phyloP scores from a whole-genome alignment of 2,888 invertebrate species.

The Perizoma affinitatum region DNA sequence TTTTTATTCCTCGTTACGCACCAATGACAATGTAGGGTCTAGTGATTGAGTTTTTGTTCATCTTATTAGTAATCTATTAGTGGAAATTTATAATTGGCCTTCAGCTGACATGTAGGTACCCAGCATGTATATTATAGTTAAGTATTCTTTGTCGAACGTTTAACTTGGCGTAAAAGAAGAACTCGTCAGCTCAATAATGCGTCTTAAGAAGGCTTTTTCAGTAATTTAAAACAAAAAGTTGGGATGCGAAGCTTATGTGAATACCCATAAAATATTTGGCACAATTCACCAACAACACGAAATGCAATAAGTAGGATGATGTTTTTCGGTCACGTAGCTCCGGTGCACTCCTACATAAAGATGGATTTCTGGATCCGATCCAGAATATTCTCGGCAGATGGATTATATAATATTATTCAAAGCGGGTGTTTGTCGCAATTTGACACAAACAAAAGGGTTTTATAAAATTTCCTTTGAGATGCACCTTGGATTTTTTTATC shows the following conservation, averaged over 20 bases:
- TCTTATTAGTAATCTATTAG: too few relatives aligned
- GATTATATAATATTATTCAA: constrained; percentile 59
- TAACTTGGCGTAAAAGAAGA: too few relatives aligned
- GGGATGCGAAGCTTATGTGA: constrained; percentile 1
- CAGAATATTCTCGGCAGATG: constrained; percentile 43
- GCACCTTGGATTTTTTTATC: constrained; percentile 21
- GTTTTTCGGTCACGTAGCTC: constrained; percentile 47
- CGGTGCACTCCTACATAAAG: constrained; percentile 44
- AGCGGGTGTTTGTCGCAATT: constrained; percentile 43
- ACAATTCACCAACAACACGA: constrained; percentile 29
- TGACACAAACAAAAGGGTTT: constrained; percentile 46
- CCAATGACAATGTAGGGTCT: too few relatives aligned
- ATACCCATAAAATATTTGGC: constrained; percentile 36
- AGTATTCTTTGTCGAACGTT: too few relatives aligned
- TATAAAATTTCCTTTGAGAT: constrained; percentile 32
- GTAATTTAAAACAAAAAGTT: too few relatives aligned
- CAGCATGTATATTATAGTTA: too few relatives aligned
- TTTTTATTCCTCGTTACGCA: too few relatives aligned
- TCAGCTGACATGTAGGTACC: too few relatives aligned
- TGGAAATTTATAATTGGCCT: too few relatives aligned
- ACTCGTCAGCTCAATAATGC: too few relatives aligned
- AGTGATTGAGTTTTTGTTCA: too few relatives aligned
- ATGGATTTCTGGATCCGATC: constrained; percentile 53
- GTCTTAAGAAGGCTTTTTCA: too few relatives aligned
- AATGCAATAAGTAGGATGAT: constrained; percentile 38